These are phyloP conservation scores for Antechinus flavipes DNA, from an alignment of 2,113 vertebrate genomes.

Conservation along the genomic window DNA sequence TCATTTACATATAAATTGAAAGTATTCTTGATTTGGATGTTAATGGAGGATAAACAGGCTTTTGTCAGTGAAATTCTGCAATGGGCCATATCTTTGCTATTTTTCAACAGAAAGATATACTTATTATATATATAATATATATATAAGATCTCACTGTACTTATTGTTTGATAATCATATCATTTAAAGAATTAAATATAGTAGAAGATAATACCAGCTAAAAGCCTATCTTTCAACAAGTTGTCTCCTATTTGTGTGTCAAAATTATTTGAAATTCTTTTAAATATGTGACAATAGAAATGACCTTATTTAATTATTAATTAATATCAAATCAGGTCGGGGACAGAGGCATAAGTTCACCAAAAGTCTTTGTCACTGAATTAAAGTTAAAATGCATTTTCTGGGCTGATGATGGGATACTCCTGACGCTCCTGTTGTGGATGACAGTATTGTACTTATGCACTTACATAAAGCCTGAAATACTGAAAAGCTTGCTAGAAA, in stretches of 20 bases:
- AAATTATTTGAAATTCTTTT: too few species aligned
- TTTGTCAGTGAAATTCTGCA: background rate
- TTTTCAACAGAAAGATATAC: background rate
- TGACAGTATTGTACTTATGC: background rate
- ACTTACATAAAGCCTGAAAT: background rate
- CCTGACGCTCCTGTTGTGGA: background rate
- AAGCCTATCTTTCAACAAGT: too few species aligned
- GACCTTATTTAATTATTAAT: too few species aligned
- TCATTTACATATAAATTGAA: background rate
- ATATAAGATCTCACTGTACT: too few species aligned
- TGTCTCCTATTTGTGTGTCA: too few species aligned
- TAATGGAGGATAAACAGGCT: background rate
- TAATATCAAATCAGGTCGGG: background rate
- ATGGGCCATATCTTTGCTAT: background rate
- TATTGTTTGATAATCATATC: too few species aligned
- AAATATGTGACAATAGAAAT: too few species aligned
- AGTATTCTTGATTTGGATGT: background rate
- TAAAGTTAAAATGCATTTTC: background rate
- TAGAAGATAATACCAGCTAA: too few species aligned
- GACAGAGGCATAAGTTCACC: background rate
- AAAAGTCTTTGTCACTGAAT: background rate
- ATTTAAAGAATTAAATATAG: too few species aligned
- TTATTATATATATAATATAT: too few species aligned
- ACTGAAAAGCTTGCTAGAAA: background rate
- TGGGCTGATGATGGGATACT: background rate